These are phyloP conservation scores for Channa maculata DNA, from an alignment of 2,113 vertebrate species.

Conservation along the genomic window DNA sequence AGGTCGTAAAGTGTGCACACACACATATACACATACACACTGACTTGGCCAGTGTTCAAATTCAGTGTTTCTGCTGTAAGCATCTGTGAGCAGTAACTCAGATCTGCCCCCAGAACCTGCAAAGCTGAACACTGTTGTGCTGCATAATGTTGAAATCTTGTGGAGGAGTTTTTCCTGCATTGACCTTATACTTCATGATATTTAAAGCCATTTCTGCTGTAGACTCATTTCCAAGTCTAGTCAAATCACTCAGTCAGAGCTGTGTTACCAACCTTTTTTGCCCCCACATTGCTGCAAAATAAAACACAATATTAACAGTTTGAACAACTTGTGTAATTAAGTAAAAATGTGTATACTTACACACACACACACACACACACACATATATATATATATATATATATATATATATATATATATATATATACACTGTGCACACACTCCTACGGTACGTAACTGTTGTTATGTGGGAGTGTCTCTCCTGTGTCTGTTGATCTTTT, in stretches of 20 bases:
- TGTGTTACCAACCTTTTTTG: not conserved
- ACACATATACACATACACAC: slow-evolving; percentile 39
- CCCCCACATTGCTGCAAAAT: not conserved
- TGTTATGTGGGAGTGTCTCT: not conserved
- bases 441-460: too few relatives aligned
- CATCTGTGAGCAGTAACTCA: slow-evolving; percentile 69
- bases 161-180: slow-evolving; percentile 42
- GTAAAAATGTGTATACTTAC: too few relatives aligned
- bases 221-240: slow-evolving; percentile 25
- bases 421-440: too few relatives aligned
- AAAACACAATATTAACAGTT: too few relatives aligned
- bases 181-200: slow-evolving; percentile 33
- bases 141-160: slow-evolving; percentile 45
- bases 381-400: too few relatives aligned
- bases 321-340: not conserved
- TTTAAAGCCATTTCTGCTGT: slow-evolving; percentile 14
- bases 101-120: slow-evolving; percentile 57
- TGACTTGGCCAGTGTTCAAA: slow-evolving; percentile 64
- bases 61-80: slow-evolving; percentile 69
- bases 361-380: too few relatives aligned
- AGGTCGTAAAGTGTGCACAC: slow-evolving; percentile 67
- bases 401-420: too few relatives aligned
- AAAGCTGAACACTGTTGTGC: slow-evolving; percentile 44
- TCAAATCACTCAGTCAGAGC: not conserved
- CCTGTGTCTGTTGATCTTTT: not conserved